Base-by-base conservation (phyloP, 2,888 invertebrate species). In the Alcis repandata region DNA sequence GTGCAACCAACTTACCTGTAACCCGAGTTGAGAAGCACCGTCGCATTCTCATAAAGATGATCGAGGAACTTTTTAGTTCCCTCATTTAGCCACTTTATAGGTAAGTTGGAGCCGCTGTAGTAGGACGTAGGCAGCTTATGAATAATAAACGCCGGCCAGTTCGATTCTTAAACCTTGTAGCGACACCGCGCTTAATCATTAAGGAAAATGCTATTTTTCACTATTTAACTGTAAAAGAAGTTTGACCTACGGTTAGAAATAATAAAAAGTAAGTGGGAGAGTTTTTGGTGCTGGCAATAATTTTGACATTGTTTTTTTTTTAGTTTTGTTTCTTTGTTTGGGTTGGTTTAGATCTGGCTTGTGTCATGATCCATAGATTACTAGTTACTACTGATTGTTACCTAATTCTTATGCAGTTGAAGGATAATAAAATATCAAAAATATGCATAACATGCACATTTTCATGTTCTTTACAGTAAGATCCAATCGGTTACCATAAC, bases 41-140 rank as follows among this genome's bases (percentile, higher is more conserved):
- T 36, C 19, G 19, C 7, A 32, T 36, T 36, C 13, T 15, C n/a
- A n/a, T 13, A 2, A 11, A n/a, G 4, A 36, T 1, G 36, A 17
- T 36, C 17, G 17, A 19, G 11, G 17, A 20, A 0, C 36, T 13
- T 13, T 51, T 51, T 38, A 51, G 36, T 36, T 36, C n/a, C 1
- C 2, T 36, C n/a, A 38, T 20, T 20, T 13, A 1, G n/a, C 51
- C 36, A 51, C 36, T 17, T 48, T 36, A 51, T 7, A 19, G 4
- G 19, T 11, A 38, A 36, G 20, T 51, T 38, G 17, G 27, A 9
- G 2, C 1, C 15, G 2, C 27, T 51, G 1, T 17, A 38, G 6
- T 51, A 43, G 41, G 51, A 64, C 63, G 67, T 63, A 62, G 67
- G 64, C 48, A 62, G 67, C 62, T 65, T 67, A 69, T 63, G 69